Base-by-base conservation (phyloP, 2,113 vertebrate species). In the Dasyprocta punctata region DNA sequence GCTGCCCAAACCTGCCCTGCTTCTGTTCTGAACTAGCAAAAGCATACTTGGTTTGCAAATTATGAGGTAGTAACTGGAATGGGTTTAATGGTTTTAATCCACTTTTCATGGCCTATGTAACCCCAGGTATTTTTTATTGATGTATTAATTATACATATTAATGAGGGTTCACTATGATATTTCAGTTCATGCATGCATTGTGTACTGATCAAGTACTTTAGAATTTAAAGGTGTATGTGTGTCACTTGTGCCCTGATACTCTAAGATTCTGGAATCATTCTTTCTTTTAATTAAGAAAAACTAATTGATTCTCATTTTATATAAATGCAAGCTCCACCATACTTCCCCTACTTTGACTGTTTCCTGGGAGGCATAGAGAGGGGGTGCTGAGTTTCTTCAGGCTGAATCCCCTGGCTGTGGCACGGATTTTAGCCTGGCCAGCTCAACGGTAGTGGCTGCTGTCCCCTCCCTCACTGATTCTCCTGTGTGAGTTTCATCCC, bases 271-370 rank as follows among this genome's bases (percentile, higher is more conserved):
- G 63, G 71, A 28, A 36, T 92, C 77, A 60, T 90, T 93, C 24
- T 96, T 81, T 44, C 49, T 89, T 90, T 94, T 30, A 61, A 69
- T 49, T 75, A 94, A 94, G 95, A 88, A 92, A 89, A 90, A 36
- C 61, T n/a, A 84, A 67, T 16, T 20, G 33, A 41, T 41, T 8
- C 9, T 17, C 7, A 17, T 56, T 82, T 65, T 41, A 84, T 10
- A 54, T 58, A 73, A 67, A 81, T 17, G 7, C 20, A 17, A 36
- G 47, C 47, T 75, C 89, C 19, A 47, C 38, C 6, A 28, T 89
- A 75, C 26, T 65, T 67, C 30, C 7, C n/a, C 24, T 5, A 9
- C 24, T 91, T 90, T 75, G 49, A 14, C 89, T 83, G 5, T 58
- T 95, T 85, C 61, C 58, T 69, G 30, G 56, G 63, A 85, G 36